These are phyloP conservation scores for Fundulus diaphanus DNA, from an alignment of 2,797 vertebrate genomes.

Conservation along the genomic window DNA sequence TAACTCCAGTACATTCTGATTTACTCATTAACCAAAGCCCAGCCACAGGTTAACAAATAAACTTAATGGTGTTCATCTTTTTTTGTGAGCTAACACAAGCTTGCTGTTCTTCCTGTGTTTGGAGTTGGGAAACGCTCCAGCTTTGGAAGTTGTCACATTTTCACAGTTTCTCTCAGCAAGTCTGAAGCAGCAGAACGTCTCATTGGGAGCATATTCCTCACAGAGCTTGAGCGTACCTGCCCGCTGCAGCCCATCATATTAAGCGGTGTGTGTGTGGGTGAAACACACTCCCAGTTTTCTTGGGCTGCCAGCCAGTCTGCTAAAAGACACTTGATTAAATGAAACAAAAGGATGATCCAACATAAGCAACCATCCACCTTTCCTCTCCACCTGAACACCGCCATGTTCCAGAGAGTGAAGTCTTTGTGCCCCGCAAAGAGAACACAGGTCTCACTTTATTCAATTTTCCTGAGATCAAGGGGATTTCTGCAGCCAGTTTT, in stretches of 20 bases:
- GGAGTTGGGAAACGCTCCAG: background rate
- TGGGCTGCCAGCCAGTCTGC: slow-evolving; percentile 41
- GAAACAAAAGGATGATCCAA: slow-evolving; percentile 23
- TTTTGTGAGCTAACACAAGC: background rate
- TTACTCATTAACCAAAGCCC: background rate
- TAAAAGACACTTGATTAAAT: slow-evolving; percentile 35
- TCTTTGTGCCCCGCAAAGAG: background rate
- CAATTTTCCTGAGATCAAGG: slow-evolving; percentile 26
- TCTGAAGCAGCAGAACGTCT: background rate
- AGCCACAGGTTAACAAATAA: background rate
- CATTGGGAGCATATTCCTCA: background rate
- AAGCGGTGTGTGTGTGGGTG: slow-evolving; percentile 16
- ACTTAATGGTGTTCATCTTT: background rate
- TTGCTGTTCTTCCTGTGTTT: background rate
- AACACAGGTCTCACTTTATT: slow-evolving; percentile 9
- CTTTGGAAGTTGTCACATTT: background rate
- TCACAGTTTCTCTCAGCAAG: background rate
- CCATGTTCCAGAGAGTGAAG: slow-evolving; percentile 33
- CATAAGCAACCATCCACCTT: slow-evolving; percentile 16
- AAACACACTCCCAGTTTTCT: background rate
- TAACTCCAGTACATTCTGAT: background rate
- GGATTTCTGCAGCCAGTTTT: slow-evolving; percentile 6
- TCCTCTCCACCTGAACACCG: slow-evolving; percentile 16
- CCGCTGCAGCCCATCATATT: background rate
- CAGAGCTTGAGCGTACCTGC: slow-evolving; percentile 6